Evolutionary conservation across 2,888 invertebrate genomes (phyloP).

Genomic region (Drosophila testacea): DNA sequence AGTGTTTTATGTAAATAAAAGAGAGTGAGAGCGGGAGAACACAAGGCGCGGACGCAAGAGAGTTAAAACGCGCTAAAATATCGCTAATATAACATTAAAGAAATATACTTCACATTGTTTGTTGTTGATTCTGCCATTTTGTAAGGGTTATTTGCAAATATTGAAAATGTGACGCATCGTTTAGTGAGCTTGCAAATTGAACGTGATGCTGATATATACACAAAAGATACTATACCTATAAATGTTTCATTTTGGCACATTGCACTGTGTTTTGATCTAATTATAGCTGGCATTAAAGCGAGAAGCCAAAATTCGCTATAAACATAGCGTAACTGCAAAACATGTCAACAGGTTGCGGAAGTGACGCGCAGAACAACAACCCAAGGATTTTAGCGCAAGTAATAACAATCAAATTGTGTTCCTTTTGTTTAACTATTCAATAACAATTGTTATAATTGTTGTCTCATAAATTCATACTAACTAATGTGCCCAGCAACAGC

Average conservation of each 20-base stretch:
- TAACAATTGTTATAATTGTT: background rate
- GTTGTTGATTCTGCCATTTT: constrained; percentile 29
- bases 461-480: constrained; percentile 1
- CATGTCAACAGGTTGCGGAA: constrained; percentile 78
- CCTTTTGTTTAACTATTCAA: background rate
- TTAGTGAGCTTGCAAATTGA: constrained; percentile 39
- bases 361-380: constrained; percentile 31
- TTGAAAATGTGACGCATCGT: constrained; percentile 58
- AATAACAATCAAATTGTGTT: constrained; percentile 14
- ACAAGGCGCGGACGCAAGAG: constrained; percentile 57
- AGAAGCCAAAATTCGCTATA: constrained; percentile 27
- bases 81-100: constrained; percentile 32
- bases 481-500: constrained; percentile 24
- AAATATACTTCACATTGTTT: constrained; percentile 29
- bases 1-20: constrained; percentile 2
- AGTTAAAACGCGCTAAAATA: constrained; percentile 42
- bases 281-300: constrained; percentile 53
- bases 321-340: constrained; percentile 38
- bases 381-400: constrained; percentile 48
- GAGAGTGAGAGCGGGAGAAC: constrained; percentile 8
- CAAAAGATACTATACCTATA: constrained; percentile 1
- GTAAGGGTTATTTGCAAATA: constrained; percentile 26
- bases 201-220: background rate
- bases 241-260: constrained; percentile 66
- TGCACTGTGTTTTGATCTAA: constrained; percentile 68